Conservation (phyloP, 2,113 vertebrate genomes). For the Empidonax traillii region DNA sequence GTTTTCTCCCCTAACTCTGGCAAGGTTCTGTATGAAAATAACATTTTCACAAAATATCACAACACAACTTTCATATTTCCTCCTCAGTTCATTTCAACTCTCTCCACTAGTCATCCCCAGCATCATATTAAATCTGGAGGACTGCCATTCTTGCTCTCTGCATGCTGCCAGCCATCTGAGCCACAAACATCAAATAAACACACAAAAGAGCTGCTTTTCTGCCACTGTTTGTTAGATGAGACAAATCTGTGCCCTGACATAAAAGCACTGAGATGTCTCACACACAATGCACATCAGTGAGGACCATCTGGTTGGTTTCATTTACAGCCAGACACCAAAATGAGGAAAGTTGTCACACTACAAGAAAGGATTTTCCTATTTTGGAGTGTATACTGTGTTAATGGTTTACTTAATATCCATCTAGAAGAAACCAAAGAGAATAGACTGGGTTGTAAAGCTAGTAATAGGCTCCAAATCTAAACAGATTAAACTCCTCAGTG, state of each 20-base stretch:
- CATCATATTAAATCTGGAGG: background rate
- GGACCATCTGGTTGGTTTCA: constrained; percentile 59
- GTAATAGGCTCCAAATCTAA: background rate
- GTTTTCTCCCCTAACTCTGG: background rate
- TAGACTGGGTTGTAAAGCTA: background rate
- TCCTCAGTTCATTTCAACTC: background rate
- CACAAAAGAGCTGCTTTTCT: constrained; percentile 27
- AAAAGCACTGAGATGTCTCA: constrained; percentile 36
- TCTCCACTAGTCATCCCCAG: background rate
- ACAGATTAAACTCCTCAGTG: background rate
- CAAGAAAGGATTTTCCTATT: constrained; percentile 9
- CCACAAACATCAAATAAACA: constrained; percentile 31
- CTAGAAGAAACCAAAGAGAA: background rate
- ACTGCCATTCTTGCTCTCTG: background rate
- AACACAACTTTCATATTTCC: background rate
- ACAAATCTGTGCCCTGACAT: constrained; percentile 44
- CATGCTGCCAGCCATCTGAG: constrained; percentile 14
- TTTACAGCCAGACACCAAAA: constrained; percentile 39
- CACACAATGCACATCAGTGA: constrained; percentile 19
- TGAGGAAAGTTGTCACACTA: background rate
- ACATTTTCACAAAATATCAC: background rate
- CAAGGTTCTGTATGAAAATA: background rate
- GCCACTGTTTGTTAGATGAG: constrained; percentile 17
- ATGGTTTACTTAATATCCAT: background rate
- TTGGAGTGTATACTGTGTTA: background rate